These are phyloP conservation scores for Colletes gigas DNA, from an alignment of 1,140 invertebrate species.

Conservation along the genomic window DNA sequence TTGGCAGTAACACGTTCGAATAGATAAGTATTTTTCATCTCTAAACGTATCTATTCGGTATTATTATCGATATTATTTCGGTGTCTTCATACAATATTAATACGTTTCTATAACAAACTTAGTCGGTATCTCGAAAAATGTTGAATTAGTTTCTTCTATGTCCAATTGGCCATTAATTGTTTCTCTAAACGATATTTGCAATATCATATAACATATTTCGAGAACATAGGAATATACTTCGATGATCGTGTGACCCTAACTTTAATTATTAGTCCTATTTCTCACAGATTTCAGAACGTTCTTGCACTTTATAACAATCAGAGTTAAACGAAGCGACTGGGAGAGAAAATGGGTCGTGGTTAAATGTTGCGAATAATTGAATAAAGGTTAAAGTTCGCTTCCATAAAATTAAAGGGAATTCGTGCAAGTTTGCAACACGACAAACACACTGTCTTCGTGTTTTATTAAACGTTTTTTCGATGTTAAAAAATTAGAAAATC, in stretches of 20 bases:
- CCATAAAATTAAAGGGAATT: neutral
- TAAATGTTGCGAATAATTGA: slow-evolving; percentile 40
- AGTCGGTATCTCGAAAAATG: too few species aligned
- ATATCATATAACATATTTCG: neutral
- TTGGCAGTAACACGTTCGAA: too few species aligned
- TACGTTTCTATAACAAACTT: too few species aligned
- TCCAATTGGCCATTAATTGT: too few species aligned
- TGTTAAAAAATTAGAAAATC: too few species aligned
- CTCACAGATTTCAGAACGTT: slow-evolving; percentile 10
- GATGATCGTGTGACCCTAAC: neutral
- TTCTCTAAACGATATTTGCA: too few species aligned
- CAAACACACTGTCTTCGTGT: neutral
- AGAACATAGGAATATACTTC: neutral
- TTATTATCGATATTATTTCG: too few species aligned
- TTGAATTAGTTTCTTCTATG: too few species aligned
- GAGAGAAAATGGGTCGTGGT: slow-evolving; percentile 21
- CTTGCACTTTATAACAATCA: slow-evolving; percentile 39
- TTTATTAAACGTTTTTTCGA: too few species aligned
- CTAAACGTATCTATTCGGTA: too few species aligned
- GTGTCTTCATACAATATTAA: too few species aligned
- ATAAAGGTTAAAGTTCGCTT: slow-evolving; percentile 16
- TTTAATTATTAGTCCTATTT: neutral
- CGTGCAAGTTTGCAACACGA: neutral
- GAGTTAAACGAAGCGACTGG: slow-evolving; percentile 22
- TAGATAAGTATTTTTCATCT: too few species aligned